Evolutionary conservation across 1,140 invertebrate species (phyloP), one percentile per base, ranked within the genome.

Genomic region (Diploscapter pachys): DNA sequence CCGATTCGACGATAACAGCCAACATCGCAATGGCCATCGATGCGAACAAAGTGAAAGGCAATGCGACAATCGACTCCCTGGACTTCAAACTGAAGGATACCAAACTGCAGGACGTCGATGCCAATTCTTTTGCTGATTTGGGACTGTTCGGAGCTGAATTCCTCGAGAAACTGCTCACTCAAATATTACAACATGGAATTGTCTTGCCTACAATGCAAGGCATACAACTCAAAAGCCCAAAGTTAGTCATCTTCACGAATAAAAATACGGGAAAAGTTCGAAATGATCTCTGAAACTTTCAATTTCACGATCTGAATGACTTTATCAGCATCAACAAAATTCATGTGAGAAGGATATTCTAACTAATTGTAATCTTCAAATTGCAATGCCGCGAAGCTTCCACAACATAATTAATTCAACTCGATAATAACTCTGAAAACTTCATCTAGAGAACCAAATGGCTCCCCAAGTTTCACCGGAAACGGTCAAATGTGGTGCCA

Each of bases 61-160:
- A 81, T 70, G 81, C 82, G 11, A 79, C 83, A 4, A 81, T 85
- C 48, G 83, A 85, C 61, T 81, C 83, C 71, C 71, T 85, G 63
- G 83, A 85, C 71, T 85, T 85, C 70, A 83, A 83, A 71, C 73
- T 85, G 59, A 51, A 85, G 49, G 78, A 83, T 64, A 72, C 75
- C 8, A 79, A 75, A 54, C 66, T 72, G 51, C 3, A 75, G 48
- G 83, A 85, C 66, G 83, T 85, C n/a, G 84, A 85, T 54, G 84
- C 85, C 63, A 63, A 65, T 13, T 82, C 73, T 4, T 85, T 85
- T 71, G 81, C 76, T 62, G 83, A 85, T 77, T 72, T 85, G 31
- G 83, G 83, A 9, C 66, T 85, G 4, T 85, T 85, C 70, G 83
- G 83, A 48, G 83, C 83, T 8, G 83, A 85, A 74, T 85, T 85